A percentile compares a stretch with the other conserved stretches of the same genome.
These are phyloP conservation scores for Melanotaenia duboulayi DNA, from an alignment of 2,113 vertebrate species.

Conservation along the genomic window DNA sequence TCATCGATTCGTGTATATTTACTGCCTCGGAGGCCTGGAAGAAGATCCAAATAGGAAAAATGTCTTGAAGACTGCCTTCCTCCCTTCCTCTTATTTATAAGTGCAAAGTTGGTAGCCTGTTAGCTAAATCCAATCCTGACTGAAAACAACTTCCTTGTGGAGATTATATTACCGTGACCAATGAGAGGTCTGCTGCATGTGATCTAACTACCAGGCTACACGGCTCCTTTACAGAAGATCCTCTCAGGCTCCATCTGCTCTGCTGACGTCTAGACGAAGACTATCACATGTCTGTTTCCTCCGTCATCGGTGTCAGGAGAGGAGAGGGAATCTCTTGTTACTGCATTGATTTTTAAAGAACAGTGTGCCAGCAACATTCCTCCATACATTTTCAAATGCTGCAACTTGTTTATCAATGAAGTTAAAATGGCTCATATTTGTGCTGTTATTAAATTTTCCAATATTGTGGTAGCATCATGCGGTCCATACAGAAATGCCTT, in stretches of 20 bases:
- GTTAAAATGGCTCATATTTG: constrained; percentile 9
- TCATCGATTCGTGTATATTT: constrained; percentile 98
- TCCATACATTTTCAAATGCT: constrained; percentile 16
- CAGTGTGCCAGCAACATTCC: constrained; percentile 33
- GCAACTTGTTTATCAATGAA: constrained; percentile 29
- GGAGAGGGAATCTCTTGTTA: constrained; percentile 46
- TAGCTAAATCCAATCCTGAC: constrained; percentile 63
- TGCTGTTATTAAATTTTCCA: background rate
- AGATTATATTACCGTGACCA: constrained; percentile 32
- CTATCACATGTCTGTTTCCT: constrained; percentile 57
- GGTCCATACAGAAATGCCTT: background rate
- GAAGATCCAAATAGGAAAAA: constrained; percentile 98
- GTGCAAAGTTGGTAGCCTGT: constrained; percentile 58
- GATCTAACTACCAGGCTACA: constrained; percentile 68
- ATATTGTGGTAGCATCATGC: constrained; percentile 1
- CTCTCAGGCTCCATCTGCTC: constrained; percentile 44
- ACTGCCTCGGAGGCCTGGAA: constrained; percentile 99
- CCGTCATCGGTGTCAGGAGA: constrained; percentile 36
- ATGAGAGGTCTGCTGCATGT: constrained; percentile 28
- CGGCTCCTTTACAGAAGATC: constrained; percentile 50
- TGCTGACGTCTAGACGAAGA: constrained; percentile 40
- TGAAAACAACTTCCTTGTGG: constrained; percentile 32
- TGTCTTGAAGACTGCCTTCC: constrained; percentile 81
- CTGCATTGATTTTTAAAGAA: constrained; percentile 29
- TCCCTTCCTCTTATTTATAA: constrained; percentile 62